These are phyloP conservation scores for Eupithecia subfuscata DNA, from an alignment of 2,888 invertebrate genomes.

Conservation along the genomic window DNA sequence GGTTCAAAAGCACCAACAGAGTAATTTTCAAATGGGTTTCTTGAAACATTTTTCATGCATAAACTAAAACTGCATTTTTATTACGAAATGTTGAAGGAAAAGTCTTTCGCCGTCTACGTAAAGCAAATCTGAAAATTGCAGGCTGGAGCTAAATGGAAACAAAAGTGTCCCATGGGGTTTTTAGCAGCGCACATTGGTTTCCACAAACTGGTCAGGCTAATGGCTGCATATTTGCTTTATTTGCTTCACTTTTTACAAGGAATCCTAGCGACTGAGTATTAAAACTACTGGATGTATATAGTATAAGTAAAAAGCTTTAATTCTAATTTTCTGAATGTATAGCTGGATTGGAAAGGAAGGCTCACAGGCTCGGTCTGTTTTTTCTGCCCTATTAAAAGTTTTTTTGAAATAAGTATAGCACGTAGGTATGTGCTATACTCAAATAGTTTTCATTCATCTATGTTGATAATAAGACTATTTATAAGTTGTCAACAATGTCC, in stretches of 20 bases:
- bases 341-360: background rate
- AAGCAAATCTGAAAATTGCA: slow-evolving; percentile 23
- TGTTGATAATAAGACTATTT: background rate
- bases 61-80: background rate
- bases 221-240: background rate
- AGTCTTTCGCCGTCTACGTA: slow-evolving; percentile 10
- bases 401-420: no score
- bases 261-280: background rate
- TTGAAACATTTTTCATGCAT: background rate
- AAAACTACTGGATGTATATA: no score
- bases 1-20: background rate
- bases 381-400: no score
- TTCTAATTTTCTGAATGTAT: background rate
- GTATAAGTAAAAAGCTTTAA: background rate
- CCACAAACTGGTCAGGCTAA: slow-evolving; percentile 2
- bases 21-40: background rate
- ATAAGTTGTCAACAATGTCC: background rate
- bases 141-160: slow-evolving; percentile 17
- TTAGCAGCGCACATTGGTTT: background rate
- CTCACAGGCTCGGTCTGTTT: no score
- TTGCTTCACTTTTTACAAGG: background rate
- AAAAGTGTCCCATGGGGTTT: slow-evolving; percentile 18
- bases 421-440: no score
- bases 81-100: background rate
- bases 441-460: no score